Percentiles rank a stretch among this genome's conserved stretches.
phyloP scores from a whole-genome alignment of 1,140 invertebrate genomes.

The Drosophila malerkotliana region DNA sequence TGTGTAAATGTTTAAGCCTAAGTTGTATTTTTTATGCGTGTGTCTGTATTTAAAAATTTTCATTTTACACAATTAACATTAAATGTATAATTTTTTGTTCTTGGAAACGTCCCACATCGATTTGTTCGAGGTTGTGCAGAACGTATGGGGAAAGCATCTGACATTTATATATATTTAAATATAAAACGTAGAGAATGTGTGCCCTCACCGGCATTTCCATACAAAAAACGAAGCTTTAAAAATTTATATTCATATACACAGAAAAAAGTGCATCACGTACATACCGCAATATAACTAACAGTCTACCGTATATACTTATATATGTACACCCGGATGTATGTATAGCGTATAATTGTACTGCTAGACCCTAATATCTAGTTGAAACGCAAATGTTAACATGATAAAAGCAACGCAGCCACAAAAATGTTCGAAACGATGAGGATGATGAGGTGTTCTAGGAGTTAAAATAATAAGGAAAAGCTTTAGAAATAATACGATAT shows the following conservation, averaged over 20 bases:
- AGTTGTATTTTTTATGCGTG: background rate
- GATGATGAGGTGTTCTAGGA: background rate
- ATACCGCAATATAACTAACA: constrained; percentile 16
- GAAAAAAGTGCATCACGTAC: constrained; percentile 16
- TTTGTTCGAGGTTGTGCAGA: constrained; percentile 12
- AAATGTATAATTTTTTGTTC: background rate
- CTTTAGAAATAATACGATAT: constrained; percentile 46
- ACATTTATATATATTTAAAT: background rate
- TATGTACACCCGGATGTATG: background rate
- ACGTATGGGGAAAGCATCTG: background rate
- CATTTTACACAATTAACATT: background rate
- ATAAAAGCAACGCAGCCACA: constrained; percentile 46
- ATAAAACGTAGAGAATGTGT: background rate
- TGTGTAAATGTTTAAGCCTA: constrained; percentile 8
- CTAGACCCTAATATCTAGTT: constrained; percentile 30
- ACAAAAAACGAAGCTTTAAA: constrained; percentile 26
- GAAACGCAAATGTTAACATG: constrained; percentile 48
- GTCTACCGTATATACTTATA: background rate
- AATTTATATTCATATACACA: constrained; percentile 25
- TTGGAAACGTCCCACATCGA: constrained; percentile 15
- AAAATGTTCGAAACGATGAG: constrained; percentile 11
- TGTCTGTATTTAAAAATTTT: too few species aligned
- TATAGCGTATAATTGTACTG: background rate
- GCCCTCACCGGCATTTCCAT: constrained; percentile 7
- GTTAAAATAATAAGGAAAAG: constrained; percentile 35